phyloP scores from a whole-genome alignment of 2,888 invertebrate species.

The Synanthedon tipuliformis region DNA sequence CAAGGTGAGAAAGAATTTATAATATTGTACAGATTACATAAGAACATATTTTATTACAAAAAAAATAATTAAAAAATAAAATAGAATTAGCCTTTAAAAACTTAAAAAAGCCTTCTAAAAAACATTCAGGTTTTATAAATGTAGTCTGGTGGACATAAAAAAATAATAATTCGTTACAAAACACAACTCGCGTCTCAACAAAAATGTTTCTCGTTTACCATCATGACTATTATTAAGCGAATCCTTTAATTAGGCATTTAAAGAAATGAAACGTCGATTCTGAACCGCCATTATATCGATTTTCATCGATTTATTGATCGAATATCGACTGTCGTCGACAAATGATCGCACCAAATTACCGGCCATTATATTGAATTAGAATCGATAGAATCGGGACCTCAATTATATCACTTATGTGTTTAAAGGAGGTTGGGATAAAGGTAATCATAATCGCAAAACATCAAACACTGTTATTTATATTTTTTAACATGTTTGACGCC shows the following conservation, averaged over 20 bases:
- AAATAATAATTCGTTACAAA: conserved; percentile 12
- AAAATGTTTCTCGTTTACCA: conserved; percentile 53
- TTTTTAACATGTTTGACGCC: conserved; percentile 4
- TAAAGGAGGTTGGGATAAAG: conserved; percentile 61
- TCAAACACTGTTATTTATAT: conserved; percentile 15
- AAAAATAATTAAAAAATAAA: too few species aligned
- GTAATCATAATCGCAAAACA: conserved; percentile 50
- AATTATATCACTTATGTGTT: conserved; percentile 71
- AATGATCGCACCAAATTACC: conserved; percentile 65
- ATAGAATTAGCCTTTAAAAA: too few species aligned
- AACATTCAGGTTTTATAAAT: too few species aligned
- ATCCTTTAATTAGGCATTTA: conserved; percentile 66
- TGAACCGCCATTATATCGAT: conserved; percentile 60
- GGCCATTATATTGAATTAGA: conserved; percentile 68
- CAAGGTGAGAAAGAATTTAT: too few species aligned
- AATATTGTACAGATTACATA: too few species aligned
- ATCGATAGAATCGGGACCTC: conserved; percentile 65
- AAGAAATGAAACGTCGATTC: conserved; percentile 68
- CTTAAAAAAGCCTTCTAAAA: too few species aligned
- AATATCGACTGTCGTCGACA: conserved; percentile 68
- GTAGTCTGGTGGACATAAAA: conserved; percentile 8
- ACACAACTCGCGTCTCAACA: conserved; percentile 18
- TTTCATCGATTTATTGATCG: conserved; percentile 69
- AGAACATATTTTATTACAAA: too few species aligned
- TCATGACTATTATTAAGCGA: conserved; percentile 65